A percentile compares a stretch with the other conserved stretches of the same genome.
Evolutionary conservation across 2,797 vertebrate genomes (phyloP).

Genomic region (Danio jaintianensis): DNA sequence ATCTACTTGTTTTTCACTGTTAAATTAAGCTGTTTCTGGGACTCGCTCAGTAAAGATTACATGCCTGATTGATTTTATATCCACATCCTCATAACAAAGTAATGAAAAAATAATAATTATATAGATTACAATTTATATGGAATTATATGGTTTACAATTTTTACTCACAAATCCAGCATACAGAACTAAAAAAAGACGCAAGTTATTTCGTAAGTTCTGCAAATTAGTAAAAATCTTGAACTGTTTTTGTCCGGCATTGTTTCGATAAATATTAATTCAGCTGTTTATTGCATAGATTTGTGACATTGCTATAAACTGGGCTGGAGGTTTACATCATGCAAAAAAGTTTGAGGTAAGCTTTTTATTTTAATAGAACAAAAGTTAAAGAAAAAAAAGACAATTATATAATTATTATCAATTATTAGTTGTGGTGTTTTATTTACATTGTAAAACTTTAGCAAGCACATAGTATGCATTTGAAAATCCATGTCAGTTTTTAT

Average conservation of each 20-base stretch:
- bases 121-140: no score
- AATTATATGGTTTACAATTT: no score
- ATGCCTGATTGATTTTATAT: no score
- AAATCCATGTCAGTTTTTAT: background rate
- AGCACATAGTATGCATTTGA: background rate
- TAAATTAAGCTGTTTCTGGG: no score
- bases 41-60: no score
- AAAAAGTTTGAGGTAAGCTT: constrained; percentile 95
- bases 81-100: no score
- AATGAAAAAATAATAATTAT: no score
- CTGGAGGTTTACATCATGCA: constrained; percentile 95
- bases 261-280: background rate
- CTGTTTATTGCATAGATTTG: constrained; percentile 84
- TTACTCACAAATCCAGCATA: no score
- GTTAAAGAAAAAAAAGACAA: background rate
- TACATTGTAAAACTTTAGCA: background rate
- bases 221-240: background rate
- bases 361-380: background rate
- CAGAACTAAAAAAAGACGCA: no score
- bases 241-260: background rate
- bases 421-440: no score
- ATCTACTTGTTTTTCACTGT: no score
- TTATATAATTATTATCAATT: background rate
- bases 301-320: constrained; percentile 99
- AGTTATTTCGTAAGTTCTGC: no score